Evolutionary conservation across 2,888 invertebrate species (phyloP).

Genomic region (Drosophila greeni): DNA sequence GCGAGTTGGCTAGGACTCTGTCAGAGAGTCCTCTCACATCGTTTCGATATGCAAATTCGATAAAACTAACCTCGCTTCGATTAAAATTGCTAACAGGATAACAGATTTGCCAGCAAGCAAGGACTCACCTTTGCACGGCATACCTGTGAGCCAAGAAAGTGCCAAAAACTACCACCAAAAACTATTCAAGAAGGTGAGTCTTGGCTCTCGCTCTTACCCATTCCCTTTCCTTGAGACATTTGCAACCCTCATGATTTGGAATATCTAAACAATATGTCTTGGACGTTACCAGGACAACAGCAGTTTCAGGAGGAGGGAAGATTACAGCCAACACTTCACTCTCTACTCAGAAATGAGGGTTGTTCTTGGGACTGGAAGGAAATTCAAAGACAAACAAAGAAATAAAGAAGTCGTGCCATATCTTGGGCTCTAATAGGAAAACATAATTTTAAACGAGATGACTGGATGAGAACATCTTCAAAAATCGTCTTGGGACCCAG

Average conservation of each 20-base stretch:
- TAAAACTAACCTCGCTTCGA: slow-evolving; percentile 33
- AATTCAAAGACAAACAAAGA: background rate
- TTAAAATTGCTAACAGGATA: slow-evolving; percentile 53
- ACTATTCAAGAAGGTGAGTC: slow-evolving; percentile 15
- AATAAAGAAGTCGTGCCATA: slow-evolving; percentile 18
- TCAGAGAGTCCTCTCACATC: background rate
- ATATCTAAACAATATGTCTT: slow-evolving; percentile 46
- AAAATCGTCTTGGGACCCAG: slow-evolving; percentile 3
- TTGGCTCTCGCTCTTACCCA: background rate
- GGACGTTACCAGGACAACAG: slow-evolving; percentile 48
- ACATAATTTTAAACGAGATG: slow-evolving; percentile 3
- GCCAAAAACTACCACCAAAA: slow-evolving; percentile 38
- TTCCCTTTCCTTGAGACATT: background rate
- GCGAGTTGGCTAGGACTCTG: background rate
- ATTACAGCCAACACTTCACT: background rate
- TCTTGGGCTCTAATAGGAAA: slow-evolving; percentile 26
- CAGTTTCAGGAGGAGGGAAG: slow-evolving; percentile 14
- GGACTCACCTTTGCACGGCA: slow-evolving; percentile 16
- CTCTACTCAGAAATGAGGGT: slow-evolving; percentile 15
- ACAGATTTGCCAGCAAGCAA: slow-evolving; percentile 37
- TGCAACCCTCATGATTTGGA: slow-evolving; percentile 19
- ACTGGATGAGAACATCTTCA: slow-evolving; percentile 5
- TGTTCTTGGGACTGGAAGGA: slow-evolving; percentile 5
- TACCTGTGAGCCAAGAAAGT: slow-evolving; percentile 1
- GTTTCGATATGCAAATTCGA: slow-evolving; percentile 43